Evolutionary conservation across 2,797 vertebrate genomes (phyloP), one percentile per base, ranked within the genome.

Genomic region (Steatocranus sp.): DNA sequence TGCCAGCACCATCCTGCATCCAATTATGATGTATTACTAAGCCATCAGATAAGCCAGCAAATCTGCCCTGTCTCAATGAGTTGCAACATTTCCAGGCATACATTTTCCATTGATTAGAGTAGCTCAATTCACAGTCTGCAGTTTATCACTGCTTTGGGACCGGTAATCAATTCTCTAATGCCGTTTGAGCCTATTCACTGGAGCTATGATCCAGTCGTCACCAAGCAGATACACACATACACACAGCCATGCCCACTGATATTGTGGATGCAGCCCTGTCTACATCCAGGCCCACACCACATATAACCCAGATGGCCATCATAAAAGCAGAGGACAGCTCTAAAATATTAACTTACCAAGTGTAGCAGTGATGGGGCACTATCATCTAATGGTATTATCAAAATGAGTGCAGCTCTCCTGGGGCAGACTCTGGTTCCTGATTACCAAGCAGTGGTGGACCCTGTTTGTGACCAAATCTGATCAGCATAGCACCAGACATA

Each of bases 121-220:
- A 61, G 76, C 83, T 93, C 87, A 90, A 84, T 77, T 90, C 75
- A 75, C 85, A 87, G 91, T 93, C 96, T 95, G 95, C 82, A 86
- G 91, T 94, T 88, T 89, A 94, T 96, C 95, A 95, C 87, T 38
- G 91, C 91, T 92, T 80, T 34, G 94, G 94, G 95, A 96, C 93
- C 94, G 95, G 94, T 96, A 96, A 96, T 96, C 94, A 95, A 95
- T 95, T 89, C 94, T 89, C 95, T 96, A 96, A 96, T 96, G 95
- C 89, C 83, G 86, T 95, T 95, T 95, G 89, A 94, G 93, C 86
- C 87, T 81, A 85, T 95, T 94, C 93, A 90, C 90, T 76, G 90
- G 81, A 56, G 85, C 88, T 83, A 78, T 89, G 89, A 91, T 91
- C 89, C 91, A 90, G 90, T 89, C 82, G 80, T 84, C 76, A 30